Evolutionary conservation across 2,113 vertebrate species (phyloP).

Genomic region (Eira barbara): DNA sequence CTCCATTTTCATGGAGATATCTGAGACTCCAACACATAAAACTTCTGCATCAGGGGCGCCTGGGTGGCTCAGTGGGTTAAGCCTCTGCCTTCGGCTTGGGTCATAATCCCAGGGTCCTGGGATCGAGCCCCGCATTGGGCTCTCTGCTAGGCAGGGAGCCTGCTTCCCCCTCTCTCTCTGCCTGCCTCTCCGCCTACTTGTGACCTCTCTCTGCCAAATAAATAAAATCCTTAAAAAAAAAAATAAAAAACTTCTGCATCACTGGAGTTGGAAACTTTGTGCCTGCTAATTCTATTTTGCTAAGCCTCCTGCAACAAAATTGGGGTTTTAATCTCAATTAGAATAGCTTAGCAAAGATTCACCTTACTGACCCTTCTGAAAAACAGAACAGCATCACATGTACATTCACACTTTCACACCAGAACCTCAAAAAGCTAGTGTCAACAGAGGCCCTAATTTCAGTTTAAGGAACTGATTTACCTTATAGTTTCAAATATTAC

Average conservation of each 20-base stretch:
- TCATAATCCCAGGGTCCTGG: too few relatives aligned
- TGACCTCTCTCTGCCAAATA: too few relatives aligned
- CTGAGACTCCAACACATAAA: neutral
- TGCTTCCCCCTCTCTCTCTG: too few relatives aligned
- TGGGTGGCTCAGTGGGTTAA: too few relatives aligned
- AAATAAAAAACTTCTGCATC: neutral
- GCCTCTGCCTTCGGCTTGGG: too few relatives aligned
- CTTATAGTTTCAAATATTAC: neutral
- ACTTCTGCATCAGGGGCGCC: neutral
- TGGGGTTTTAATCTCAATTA: neutral
- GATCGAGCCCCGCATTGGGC: too few relatives aligned
- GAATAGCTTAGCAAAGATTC: neutral
- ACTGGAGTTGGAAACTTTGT: neutral
- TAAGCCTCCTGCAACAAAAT: neutral
- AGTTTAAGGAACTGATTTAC: neutral
- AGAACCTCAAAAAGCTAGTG: neutral
- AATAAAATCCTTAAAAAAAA: too few relatives aligned
- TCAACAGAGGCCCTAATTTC: neutral
- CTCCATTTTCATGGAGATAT: neutral
- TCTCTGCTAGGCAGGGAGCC: too few relatives aligned
- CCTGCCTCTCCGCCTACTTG: too few relatives aligned
- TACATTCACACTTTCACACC: neutral
- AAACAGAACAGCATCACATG: fast-evolving
- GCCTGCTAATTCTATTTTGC: neutral
- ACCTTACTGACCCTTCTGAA: neutral